Base-by-base conservation (phyloP, 2,888 invertebrate species). In the Troides oblongomaculatus region DNA sequence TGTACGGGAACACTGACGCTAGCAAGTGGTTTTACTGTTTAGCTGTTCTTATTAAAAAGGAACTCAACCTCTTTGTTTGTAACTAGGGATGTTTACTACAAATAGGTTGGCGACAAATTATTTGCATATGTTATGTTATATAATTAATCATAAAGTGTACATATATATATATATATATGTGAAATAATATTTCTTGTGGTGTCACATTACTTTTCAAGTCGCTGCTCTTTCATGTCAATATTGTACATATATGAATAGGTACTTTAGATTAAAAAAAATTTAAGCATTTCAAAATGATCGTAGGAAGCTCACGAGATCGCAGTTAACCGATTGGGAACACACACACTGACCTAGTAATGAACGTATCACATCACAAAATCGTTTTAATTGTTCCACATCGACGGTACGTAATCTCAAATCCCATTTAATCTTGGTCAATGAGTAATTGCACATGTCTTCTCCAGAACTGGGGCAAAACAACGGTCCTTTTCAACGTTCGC, bases 381-480 rank as follows among this genome's bases (percentile, higher is more conserved):
- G 30, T 62, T 62, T 64, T 71, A 66, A 70, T 65, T 71, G 72
- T 78, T 77, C 72, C 69, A 73, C 74, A 75, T 75, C 46, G 68
- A 61, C 72, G 75, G 76, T 76, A 80, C 78, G 78, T 75, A 75
- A 70, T 65, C 69, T 64, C 69, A 57, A 30, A 65, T 69, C 62
- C 68, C 65, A 69, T 65, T 65, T 74, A 74, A 78, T 81, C 77
- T 81, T 78, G 81, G 79, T 77, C 81, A 81, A 71, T 78, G 73
- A 72, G 71, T 78, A 79, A 84, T 81, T 80, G 76, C 63, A 68
- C 50, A 66, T 70, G 69, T 71, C 71, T 62, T 69, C 71, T 67
- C 64, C 64, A 75, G 71, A 86, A 81, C 82, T 84, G 77, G 84
- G 85, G 75, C 86, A 81, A 81, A 82, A 76, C 82, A 90, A 88